Evolutionary conservation across 1,140 invertebrate genomes (phyloP).

Genomic region (Ericerus pela): DNA sequence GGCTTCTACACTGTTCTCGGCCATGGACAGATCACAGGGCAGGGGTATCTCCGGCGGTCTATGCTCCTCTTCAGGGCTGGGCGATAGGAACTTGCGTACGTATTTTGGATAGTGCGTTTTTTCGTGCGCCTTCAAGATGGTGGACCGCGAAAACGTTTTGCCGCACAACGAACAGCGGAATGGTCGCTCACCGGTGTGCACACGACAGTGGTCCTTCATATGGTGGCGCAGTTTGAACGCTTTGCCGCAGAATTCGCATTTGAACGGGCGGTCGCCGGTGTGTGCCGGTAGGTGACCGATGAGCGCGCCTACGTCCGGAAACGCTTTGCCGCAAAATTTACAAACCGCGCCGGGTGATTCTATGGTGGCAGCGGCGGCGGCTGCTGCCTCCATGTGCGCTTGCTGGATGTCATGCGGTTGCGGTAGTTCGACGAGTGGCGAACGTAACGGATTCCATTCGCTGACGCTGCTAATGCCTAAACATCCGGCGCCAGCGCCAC

Average conservation of each 20-base stretch:
- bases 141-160: slow-evolving; percentile 75
- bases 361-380: slow-evolving; percentile 33
- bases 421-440: slow-evolving; percentile 14
- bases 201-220: slow-evolving; percentile 84
- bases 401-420: slow-evolving; percentile 21
- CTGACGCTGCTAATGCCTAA: slow-evolving; percentile 17
- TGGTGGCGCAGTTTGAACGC: slow-evolving; percentile 78
- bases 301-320: slow-evolving; percentile 69
- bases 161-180: slow-evolving; percentile 76
- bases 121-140: slow-evolving; percentile 78
- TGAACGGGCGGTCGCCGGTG: slow-evolving; percentile 74
- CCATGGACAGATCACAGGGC: slow-evolving; percentile 22
- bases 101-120: slow-evolving; percentile 84
- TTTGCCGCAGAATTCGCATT: slow-evolving; percentile 81
- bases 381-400: slow-evolving; percentile 31
- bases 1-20: slow-evolving; percentile 2
- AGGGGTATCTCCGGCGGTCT: slow-evolving; percentile 20
- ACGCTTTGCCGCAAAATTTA: slow-evolving; percentile 79
- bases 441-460: slow-evolving; percentile 12
- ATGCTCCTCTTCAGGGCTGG: slow-evolving; percentile 57
- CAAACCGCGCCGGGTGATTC: slow-evolving; percentile 51
- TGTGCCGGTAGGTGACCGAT: slow-evolving; percentile 74
- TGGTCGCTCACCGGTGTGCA: slow-evolving; percentile 76
- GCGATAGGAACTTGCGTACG: slow-evolving; percentile 67
- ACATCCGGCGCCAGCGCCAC: slow-evolving; percentile 36